Evolutionary conservation across 2,888 invertebrate genomes (phyloP).

Genomic region (Erebia ligea): DNA sequence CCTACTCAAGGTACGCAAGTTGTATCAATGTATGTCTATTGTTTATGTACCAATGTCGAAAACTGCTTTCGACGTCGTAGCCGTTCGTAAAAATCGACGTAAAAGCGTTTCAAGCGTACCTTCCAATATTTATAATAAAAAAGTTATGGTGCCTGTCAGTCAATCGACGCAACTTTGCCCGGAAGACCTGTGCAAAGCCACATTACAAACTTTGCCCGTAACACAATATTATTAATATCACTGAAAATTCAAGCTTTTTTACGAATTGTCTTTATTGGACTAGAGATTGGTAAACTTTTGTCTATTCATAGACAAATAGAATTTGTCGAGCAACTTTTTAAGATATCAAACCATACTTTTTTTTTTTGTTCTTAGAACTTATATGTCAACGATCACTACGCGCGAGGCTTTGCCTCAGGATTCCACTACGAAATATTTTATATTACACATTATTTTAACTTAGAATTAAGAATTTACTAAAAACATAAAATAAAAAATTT

Average conservation of each 20-base stretch:
- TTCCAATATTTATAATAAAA: too few species aligned
- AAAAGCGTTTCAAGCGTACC: too few species aligned
- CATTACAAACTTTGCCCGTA: neutral
- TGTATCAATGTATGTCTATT: too few species aligned
- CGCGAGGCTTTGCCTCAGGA: conserved; percentile 42
- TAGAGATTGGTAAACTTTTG: conserved; percentile 75
- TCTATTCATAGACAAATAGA: conserved; percentile 55
- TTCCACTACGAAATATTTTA: conserved; percentile 39
- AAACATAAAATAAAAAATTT: conserved; percentile 37
- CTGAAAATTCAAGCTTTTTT: conserved; percentile 46
- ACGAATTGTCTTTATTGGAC: conserved; percentile 69
- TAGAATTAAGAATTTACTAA: conserved; percentile 36
- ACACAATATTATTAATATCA: conserved; percentile 39
- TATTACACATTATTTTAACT: conserved; percentile 45
- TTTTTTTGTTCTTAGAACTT: conserved; percentile 66
- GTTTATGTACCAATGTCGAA: too few species aligned
- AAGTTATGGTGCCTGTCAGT: neutral
- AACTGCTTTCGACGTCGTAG: too few species aligned
- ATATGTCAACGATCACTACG: conserved; percentile 42
- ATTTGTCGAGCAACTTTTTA: conserved; percentile 44
- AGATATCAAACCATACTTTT: conserved; percentile 47
- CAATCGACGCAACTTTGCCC: neutral
- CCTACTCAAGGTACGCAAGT: too few species aligned
- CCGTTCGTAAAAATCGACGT: too few species aligned
- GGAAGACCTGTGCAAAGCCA: too few species aligned